A percentile compares a stretch with the other conserved stretches of the same genome.
phyloP scores from a whole-genome alignment of 1,140 invertebrate genomes.

The Tetramorium simillimum region DNA sequence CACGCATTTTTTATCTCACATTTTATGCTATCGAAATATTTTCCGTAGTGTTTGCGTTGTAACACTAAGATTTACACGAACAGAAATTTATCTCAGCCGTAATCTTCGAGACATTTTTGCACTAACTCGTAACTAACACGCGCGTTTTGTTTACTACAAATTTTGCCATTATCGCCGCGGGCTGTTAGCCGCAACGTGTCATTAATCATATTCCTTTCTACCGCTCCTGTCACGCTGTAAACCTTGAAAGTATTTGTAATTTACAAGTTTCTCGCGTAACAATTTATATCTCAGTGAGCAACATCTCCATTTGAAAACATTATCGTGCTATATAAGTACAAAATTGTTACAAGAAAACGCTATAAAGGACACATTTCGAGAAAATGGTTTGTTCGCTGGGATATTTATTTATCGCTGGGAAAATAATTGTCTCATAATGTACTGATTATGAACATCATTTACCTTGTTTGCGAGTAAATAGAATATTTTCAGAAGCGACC shows the following conservation, averaged over 20 bases:
- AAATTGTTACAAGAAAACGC: not conserved
- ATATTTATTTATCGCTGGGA: not conserved
- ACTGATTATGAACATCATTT: not conserved
- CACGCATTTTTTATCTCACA: not conserved
- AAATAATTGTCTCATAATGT: not conserved
- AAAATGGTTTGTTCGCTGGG: not conserved
- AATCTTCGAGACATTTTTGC: not conserved
- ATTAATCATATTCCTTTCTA: constrained; percentile 27
- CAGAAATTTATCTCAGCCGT: not conserved
- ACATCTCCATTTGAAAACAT: not conserved
- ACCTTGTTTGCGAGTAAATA: not conserved
- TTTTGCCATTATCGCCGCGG: constrained; percentile 1
- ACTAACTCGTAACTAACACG: not conserved
- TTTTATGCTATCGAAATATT: not conserved
- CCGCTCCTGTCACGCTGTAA: not conserved
- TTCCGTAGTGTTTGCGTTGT: not conserved
- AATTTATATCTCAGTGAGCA: constrained; percentile 3
- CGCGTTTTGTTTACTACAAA: not conserved
- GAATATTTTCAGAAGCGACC: not conserved
- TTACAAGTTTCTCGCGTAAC: constrained; percentile 25
- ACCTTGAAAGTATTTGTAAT: constrained; percentile 18
- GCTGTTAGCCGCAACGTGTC: not conserved
- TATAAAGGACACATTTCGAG: not conserved
- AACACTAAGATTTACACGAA: not conserved
- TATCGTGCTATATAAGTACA: not conserved